Percentiles rank a stretch among this genome's conserved stretches.
Evolutionary conservation across 2,888 invertebrate species (phyloP).

Genomic region (Sinohyriopsis cumingii): DNA sequence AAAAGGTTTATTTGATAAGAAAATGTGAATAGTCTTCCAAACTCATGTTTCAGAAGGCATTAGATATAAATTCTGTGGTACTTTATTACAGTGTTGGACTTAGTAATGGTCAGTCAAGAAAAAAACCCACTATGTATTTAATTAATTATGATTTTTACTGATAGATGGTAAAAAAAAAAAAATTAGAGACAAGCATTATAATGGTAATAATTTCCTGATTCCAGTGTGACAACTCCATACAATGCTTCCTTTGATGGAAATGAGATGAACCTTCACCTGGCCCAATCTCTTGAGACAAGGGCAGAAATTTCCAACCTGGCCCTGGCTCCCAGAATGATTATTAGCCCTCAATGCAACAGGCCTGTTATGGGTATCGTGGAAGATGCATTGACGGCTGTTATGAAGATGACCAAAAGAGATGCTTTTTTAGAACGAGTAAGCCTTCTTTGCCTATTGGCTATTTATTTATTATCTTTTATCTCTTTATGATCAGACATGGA

Average conservation of each 20-base stretch:
- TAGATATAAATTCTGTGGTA: too few relatives aligned
- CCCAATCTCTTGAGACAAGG: conserved; percentile 97
- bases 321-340: conserved; percentile 95
- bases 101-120: too few relatives aligned
- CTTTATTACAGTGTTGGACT: too few relatives aligned
- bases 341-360: conserved; percentile 97
- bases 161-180: too few relatives aligned
- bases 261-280: conserved; percentile 99
- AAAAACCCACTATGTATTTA: too few relatives aligned
- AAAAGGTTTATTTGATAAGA: too few relatives aligned
- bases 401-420: conserved; percentile 99
- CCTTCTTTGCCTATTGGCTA: neutral
- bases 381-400: conserved; percentile 95
- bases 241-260: conserved; percentile 99
- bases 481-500: too few relatives aligned
- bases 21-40: too few relatives aligned
- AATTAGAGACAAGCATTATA: too few relatives aligned
- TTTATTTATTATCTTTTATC: neutral
- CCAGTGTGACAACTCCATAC: conserved; percentile 95
- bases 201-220: conserved; percentile 9
- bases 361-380: conserved; percentile 99
- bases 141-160: too few relatives aligned
- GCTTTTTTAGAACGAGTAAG: conserved; percentile 90
- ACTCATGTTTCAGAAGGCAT: too few relatives aligned
- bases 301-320: conserved; percentile 98